Percentiles rank a stretch among this genome's conserved stretches.
These are phyloP conservation scores for Thaumetopoea pityocampa DNA, from an alignment of 1,140 invertebrate species.

Conservation along the genomic window DNA sequence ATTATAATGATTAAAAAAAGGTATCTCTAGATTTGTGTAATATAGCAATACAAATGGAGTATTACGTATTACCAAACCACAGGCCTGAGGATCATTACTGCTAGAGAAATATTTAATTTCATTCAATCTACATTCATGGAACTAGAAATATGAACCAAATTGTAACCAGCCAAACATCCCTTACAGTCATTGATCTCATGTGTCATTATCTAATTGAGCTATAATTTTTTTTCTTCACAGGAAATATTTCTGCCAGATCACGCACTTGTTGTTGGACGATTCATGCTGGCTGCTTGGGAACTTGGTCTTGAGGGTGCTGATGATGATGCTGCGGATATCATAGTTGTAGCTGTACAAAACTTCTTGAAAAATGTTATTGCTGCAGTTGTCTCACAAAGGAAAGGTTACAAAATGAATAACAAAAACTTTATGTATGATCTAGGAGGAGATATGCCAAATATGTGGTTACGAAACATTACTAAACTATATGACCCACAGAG, in stretches of 20 bases:
- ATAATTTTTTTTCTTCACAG: constrained; percentile 56
- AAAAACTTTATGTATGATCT: constrained; percentile 83
- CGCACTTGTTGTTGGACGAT: constrained; percentile 84
- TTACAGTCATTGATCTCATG: constrained; percentile 30
- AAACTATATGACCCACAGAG: constrained; percentile 62
- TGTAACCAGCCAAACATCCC: no score
- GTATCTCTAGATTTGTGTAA: no score
- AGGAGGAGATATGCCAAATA: constrained; percentile 82
- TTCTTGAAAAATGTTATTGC: constrained; percentile 88
- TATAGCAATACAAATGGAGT: no score
- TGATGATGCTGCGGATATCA: constrained; percentile 84
- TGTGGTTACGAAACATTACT: constrained; percentile 80
- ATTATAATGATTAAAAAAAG: no score
- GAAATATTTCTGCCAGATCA: constrained; percentile 85
- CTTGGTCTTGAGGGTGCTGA: constrained; percentile 86
- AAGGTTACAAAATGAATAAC: constrained; percentile 83
- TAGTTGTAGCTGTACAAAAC: constrained; percentile 83
- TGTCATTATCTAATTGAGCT: not conserved
- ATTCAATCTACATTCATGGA: no score
- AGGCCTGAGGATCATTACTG: no score
- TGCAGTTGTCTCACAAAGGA: constrained; percentile 82
- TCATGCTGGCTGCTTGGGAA: constrained; percentile 90
- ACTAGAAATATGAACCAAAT: no score
- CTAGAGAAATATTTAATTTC: no score
- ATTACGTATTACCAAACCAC: no score